Evolutionary conservation across 2,888 invertebrate species (phyloP), one percentile per base, ranked within the genome.

Genomic region (Pristionchus fissidentatus): DNA sequence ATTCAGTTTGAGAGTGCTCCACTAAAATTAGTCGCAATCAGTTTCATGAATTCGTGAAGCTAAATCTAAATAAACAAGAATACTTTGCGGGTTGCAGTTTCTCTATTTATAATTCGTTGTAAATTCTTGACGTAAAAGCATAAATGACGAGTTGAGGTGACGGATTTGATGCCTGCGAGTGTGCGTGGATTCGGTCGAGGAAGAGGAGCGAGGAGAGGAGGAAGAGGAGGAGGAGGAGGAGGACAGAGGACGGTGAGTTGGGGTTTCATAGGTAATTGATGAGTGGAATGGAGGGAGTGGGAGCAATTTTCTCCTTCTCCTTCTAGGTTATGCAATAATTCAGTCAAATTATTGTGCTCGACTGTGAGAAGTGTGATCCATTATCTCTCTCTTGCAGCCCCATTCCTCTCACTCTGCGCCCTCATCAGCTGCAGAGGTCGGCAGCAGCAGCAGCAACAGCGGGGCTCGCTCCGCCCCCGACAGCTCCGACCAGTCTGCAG

Each of bases 151-250:
- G 57, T 32, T 19, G 35, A 66, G 66, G 70, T 79, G 55, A 79
- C 79, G 7, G 79, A 79, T 79, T 57, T 79, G 15, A 79, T 29
- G 5, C 79, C 79, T 7, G 55, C 79, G 29, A 49, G 75, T 49
- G 46, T 49, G 26, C 29, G 75, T 15, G 75, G 52, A 49, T 77
- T 49, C 75, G 75, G 75, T 8, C 32, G 32, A 32, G 75, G 75
- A 49, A 10, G 75, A 49, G 46, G 46, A 49, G 49, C 49, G 22
- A 32, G 49, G 49, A 29, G 75, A 77, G 73, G 73, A 29, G 70
- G 15, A 41, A 26, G n/a, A 3, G 15, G 73, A 46, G 46, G 73
- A 73, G 73, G 73, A 46, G 46, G n/a, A 46, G 35, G 49, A 22
- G 35, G 75, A 75, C 29, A 49, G 19, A 49, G 46, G 49, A 77